A percentile compares a stretch with the other conserved stretches of the same genome.
These are phyloP conservation scores for Chelonus insularis DNA, from an alignment of 1,140 invertebrate species.

Conservation along the genomic window DNA sequence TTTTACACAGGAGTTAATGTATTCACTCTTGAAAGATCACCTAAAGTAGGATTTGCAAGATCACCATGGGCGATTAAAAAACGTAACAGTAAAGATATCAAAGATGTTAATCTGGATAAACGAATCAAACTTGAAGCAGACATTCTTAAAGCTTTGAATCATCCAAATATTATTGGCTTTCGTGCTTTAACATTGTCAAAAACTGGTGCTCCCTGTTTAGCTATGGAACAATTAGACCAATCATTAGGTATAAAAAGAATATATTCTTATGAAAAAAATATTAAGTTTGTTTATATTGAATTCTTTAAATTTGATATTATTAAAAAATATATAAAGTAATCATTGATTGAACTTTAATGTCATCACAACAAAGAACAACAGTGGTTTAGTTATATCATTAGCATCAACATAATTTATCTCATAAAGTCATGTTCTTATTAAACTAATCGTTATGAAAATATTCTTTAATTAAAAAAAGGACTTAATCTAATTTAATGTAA, in stretches of 20 bases:
- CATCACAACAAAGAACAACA: no score
- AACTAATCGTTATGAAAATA: no score
- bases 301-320: neutral
- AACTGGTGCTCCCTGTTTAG: constrained; percentile 69
- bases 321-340: neutral
- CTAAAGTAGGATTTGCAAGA: constrained; percentile 64
- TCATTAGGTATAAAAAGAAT: constrained; percentile 63
- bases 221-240: constrained; percentile 70
- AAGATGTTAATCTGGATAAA: constrained; percentile 53
- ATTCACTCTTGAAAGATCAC: constrained; percentile 74
- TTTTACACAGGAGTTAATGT: constrained; percentile 71
- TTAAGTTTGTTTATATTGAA: no score
- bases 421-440: no score
- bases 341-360: neutral
- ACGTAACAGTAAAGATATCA: constrained; percentile 57
- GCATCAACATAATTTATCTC: no score
- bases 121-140: constrained; percentile 73
- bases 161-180: constrained; percentile 85
- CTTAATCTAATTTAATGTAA: constrained; percentile 4
- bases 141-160: constrained; percentile 69
- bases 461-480: no score
- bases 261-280: no score
- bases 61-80: constrained; percentile 87
- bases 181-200: constrained; percentile 67
- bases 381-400: no score